Base-by-base conservation (phyloP, 2,113 vertebrate species). In the Colistium nudipinnis region DNA sequence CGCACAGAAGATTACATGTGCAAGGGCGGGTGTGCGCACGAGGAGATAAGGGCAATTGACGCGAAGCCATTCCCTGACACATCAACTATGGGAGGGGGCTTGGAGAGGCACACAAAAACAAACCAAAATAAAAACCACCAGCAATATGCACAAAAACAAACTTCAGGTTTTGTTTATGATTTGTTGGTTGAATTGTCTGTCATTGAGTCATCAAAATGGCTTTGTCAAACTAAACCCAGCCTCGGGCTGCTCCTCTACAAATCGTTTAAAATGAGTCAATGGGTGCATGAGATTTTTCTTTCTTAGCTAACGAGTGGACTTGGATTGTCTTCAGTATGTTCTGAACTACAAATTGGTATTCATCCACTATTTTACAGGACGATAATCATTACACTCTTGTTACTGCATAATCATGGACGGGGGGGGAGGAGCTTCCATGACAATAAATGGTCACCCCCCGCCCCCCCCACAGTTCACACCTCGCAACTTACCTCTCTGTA, bases 41-140 rank as follows among this genome's bases (percentile, higher is more conserved):
- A 59, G 48, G 12, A 76, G 85, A 89, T 88, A 88, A 87, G 75
- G 1, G 0, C 17, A 62, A 30, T 61, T 44, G 43, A 60, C 55
- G 57, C n/a, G 43, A 2, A 9, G 59, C 33, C 47, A 24, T 20
- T 12, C 8, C 4, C n/a, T 4, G 22, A 47, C 47, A 59, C 7
- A 6, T 52, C 39, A 30, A 20, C 35, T 60, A 8, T 49, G 75
- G 77, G 72, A 78, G 77, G 68, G n/a, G 41, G 78, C 25, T 47
- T 30, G 1, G 30, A 61, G 45, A 27, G 48, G 45, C 57, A 25
- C 41, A 27, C 19, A 36, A 30, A 25, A 14, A 53, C 7, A 19
- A 56, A 24, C 49, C 43, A 38, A 65, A 55, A 28, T 67, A 27
- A 60, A n/a, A 11, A 75, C 24, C 4, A 19, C 24, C 12, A 4